Evolutionary conservation across 2,888 invertebrate genomes (phyloP).

Genomic region (Dasypolia templi): DNA sequence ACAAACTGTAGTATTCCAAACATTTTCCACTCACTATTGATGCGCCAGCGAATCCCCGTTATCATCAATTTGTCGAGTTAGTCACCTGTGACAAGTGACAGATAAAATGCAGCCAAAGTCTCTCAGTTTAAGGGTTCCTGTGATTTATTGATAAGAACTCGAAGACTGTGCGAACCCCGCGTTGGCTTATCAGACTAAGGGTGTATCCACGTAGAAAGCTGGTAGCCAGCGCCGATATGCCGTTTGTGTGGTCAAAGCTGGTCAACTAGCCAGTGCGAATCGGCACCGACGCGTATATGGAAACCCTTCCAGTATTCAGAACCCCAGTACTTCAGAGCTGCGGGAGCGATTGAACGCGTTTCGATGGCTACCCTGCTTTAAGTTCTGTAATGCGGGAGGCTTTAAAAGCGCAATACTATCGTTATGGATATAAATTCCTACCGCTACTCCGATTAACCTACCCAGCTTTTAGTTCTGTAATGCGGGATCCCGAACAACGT

Average conservation of each 20-base stretch:
- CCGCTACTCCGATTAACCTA: too few species aligned
- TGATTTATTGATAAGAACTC: conserved; percentile 79
- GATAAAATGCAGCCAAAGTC: conserved; percentile 79
- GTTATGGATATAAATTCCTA: too few species aligned
- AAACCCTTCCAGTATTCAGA: too few species aligned
- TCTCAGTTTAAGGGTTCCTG: conserved; percentile 70
- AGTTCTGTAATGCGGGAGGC: too few species aligned
- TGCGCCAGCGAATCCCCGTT: conserved; percentile 71
- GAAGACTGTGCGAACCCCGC: conserved; percentile 36
- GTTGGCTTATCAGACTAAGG: conserved; percentile 50
- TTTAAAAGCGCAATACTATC: too few species aligned
- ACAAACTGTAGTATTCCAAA: conserved; percentile 39
- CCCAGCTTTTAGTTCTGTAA: too few species aligned
- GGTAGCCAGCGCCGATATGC: neutral
- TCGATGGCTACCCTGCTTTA: too few species aligned
- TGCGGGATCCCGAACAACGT: too few species aligned
- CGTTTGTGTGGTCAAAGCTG: neutral
- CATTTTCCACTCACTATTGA: conserved; percentile 60
- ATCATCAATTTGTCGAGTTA: conserved; percentile 78
- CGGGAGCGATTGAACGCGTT: too few species aligned
- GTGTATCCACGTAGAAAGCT: neutral
- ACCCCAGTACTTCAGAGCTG: too few species aligned
- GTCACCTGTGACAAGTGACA: conserved; percentile 77
- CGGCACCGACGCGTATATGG: neutral
- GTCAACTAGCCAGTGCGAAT: neutral